Evolutionary conservation across 2,888 invertebrate genomes (phyloP).

Genomic region (Atethmia centrago): DNA sequence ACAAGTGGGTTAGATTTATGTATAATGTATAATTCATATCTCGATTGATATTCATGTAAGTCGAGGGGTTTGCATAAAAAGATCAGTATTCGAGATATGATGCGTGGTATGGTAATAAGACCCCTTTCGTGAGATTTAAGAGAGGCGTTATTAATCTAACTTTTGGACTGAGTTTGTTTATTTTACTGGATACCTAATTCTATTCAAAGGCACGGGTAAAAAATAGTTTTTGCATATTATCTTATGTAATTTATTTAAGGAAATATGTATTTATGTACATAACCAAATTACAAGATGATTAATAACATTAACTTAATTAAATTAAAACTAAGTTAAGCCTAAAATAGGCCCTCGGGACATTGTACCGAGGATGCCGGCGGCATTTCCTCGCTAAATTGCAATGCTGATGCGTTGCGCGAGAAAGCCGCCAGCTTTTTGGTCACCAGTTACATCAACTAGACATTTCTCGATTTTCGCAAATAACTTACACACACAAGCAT

Average conservation of each 20-base stretch:
- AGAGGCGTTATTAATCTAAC: slow-evolving; percentile 29
- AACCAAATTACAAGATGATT: too few species aligned
- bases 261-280: too few species aligned
- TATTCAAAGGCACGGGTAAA: background rate
- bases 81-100: slow-evolving; percentile 58
- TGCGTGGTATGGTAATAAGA: slow-evolving; percentile 61
- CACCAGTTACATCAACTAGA: too few species aligned
- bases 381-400: too few species aligned
- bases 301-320: too few species aligned
- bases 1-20: slow-evolving; percentile 54
- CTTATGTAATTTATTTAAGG: background rate
- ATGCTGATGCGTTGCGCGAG: too few species aligned
- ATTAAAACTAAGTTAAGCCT: too few species aligned
- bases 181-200: slow-evolving; percentile 6
- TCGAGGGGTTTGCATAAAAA: slow-evolving; percentile 47
- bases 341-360: too few species aligned
- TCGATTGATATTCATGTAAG: slow-evolving; percentile 71
- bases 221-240: background rate
- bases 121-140: slow-evolving; percentile 50
- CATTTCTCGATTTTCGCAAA: too few species aligned
- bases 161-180: slow-evolving; percentile 4
- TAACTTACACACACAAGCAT: too few species aligned
- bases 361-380: too few species aligned
- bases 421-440: too few species aligned
- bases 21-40: slow-evolving; percentile 65